phyloP scores from a whole-genome alignment of 2,888 invertebrate genomes.

The Steromphala cineraria region DNA sequence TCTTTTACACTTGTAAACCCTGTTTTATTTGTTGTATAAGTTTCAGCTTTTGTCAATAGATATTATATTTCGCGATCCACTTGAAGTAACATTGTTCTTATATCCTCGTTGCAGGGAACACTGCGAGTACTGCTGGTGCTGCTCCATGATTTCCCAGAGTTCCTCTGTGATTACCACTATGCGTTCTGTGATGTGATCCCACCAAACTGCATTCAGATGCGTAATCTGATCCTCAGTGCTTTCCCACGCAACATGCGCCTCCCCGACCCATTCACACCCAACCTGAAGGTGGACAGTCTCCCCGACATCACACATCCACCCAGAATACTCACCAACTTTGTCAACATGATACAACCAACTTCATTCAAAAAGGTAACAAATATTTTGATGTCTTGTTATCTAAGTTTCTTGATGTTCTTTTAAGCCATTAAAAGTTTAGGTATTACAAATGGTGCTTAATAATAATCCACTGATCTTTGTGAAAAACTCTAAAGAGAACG shows the following conservation, averaged over 20 bases:
- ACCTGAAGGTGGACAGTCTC: constrained; percentile 82
- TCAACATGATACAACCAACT: constrained; percentile 88
- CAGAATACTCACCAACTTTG: constrained; percentile 91
- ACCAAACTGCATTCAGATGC: constrained; percentile 98
- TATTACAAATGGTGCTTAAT: no score
- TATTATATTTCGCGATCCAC: no score
- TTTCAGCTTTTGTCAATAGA: no score
- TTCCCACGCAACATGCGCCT: constrained; percentile 98
- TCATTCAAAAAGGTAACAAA: constrained; percentile 86
- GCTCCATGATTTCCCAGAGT: constrained; percentile 99
- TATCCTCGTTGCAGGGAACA: constrained; percentile 78
- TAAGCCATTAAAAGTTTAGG: no score
- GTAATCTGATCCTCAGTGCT: constrained; percentile 97
- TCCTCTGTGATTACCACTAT: constrained; percentile 99
- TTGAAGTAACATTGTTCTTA: no score
- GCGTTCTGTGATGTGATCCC: constrained; percentile 99
- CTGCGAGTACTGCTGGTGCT: constrained; percentile 94
- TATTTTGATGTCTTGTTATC: not conserved
- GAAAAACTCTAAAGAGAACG: no score
- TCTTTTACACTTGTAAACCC: no score
- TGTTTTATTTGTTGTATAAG: no score
- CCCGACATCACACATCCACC: constrained; percentile 78
- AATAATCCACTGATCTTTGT: no score
- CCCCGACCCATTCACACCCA: constrained; percentile 99
- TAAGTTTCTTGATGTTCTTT: no score